Evolutionary conservation across 2,888 invertebrate genomes (phyloP), one percentile per base, ranked within the genome.

Genomic region (Vesta saturnalis): DNA sequence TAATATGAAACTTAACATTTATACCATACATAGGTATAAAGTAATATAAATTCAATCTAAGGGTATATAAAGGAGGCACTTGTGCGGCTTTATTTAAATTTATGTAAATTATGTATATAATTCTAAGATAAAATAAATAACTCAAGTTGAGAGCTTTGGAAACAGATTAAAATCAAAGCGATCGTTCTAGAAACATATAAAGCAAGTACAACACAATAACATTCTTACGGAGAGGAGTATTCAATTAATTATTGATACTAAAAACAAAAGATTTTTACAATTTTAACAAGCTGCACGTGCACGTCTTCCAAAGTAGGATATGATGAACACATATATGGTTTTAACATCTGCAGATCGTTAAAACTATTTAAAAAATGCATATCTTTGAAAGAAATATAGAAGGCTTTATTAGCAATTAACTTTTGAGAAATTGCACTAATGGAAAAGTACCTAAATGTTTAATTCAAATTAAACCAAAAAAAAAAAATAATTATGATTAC

Each of bases 61-160:
- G 52, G 39, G 52, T 52, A 52, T n/a, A n/a, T 19, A 52, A 52
- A 52, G 52, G 18, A 52, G 19, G 18, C 16, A 18, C 52, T 52
- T 52, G 52, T 52, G 52, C 21, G 52, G 52, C 52, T 52, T 52
- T 52, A 52, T 52, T 52, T 52, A 52, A 52, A 52, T 52, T 52
- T 52, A 52, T 52, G 52, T 52, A 52, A 21, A 52, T 52, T 52
- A 52, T 52, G 52, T 18, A 52, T 52, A 52, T 52, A 52, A 52
- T 52, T 52, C 52, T 52, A 52, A 52, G 52, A 52, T 52, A 52
- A 52, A 52, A 52, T 52, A 52, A 52, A 52, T 52, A 18, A 52
- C 52, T 52, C 52, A 52, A 52, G 18, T 52, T 52, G 52, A 52
- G 21, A 52, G 52, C 52, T 52, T 49, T 52, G 52, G 19, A 52